These are phyloP conservation scores for Ctena decussata DNA, from an alignment of 2,888 invertebrate genomes.

Conservation along the genomic window DNA sequence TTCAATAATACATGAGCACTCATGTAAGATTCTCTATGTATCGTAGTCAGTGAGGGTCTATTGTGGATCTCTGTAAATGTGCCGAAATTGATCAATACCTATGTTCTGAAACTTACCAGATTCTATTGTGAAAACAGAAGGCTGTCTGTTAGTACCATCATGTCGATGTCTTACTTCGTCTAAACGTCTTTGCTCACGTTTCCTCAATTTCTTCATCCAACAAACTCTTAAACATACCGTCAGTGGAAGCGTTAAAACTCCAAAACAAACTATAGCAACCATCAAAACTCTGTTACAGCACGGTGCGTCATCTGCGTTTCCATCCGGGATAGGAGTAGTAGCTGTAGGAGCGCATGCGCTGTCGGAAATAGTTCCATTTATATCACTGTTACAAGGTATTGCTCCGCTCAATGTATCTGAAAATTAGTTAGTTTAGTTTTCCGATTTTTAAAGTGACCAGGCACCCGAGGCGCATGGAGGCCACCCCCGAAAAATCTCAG, in stretches of 20 bases:
- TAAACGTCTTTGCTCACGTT: neutral
- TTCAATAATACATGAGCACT: too few relatives aligned
- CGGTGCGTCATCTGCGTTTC: neutral
- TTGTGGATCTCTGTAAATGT: too few relatives aligned
- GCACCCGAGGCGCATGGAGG: too few relatives aligned
- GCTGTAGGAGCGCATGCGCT: neutral
- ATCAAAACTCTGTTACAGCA: neutral
- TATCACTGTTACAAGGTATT: neutral
- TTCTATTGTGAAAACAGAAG: conserved; percentile 7
- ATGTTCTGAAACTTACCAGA: neutral
- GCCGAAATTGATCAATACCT: too few relatives aligned
- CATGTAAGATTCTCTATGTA: too few relatives aligned
- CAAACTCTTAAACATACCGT: neutral
- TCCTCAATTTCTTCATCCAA: neutral
- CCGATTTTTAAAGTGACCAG: too few relatives aligned
- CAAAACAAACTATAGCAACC: neutral
- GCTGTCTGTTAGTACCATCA: too few relatives aligned
- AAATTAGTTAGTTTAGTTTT: too few relatives aligned
- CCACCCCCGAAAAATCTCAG: too few relatives aligned
- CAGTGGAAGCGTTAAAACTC: neutral
- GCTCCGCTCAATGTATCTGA: neutral
- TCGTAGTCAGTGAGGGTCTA: too few relatives aligned
- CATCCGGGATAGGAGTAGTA: neutral
- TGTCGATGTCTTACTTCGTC: neutral
- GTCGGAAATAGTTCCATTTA: neutral